These are phyloP conservation scores for Limenitis camilla DNA, from an alignment of 2,888 invertebrate species.

Conservation along the genomic window DNA sequence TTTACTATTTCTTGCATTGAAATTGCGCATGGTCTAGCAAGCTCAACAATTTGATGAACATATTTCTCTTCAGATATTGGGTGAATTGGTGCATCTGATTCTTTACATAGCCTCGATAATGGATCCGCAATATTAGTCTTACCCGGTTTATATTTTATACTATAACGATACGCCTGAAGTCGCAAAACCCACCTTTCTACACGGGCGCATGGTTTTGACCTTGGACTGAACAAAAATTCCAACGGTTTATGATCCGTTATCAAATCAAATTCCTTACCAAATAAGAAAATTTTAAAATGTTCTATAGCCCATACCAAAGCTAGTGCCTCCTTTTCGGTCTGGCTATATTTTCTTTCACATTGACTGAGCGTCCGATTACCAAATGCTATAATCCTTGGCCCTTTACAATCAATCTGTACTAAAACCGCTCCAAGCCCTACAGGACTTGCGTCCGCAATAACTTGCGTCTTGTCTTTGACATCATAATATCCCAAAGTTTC, in stretches of 20 bases:
- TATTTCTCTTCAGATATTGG: too few relatives aligned
- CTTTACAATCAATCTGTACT: constrained; percentile 14
- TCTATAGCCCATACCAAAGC: constrained; percentile 10
- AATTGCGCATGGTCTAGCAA: too few relatives aligned
- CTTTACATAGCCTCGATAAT: too few relatives aligned
- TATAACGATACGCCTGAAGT: neutral
- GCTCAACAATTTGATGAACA: too few relatives aligned
- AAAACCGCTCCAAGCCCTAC: too few relatives aligned
- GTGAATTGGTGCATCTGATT: too few relatives aligned
- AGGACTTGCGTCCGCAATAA: too few relatives aligned
- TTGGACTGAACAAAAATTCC: constrained; percentile 33
- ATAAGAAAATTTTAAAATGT: constrained; percentile 29
- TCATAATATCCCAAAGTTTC: too few relatives aligned
- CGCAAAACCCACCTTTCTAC: neutral
- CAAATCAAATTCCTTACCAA: constrained; percentile 32
- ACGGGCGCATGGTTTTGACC: constrained; percentile 36
- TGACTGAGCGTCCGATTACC: constrained; percentile 19
- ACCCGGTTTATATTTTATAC: neutral
- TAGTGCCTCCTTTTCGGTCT: constrained; percentile 29
- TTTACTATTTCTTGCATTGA: too few relatives aligned
- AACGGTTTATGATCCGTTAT: constrained; percentile 41
- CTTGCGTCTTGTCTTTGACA: too few relatives aligned
- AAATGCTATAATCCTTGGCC: constrained; percentile 24
- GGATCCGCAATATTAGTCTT: too few relatives aligned
- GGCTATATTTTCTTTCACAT: constrained; percentile 24